Evolutionary conservation across 2,888 invertebrate species (phyloP).

Genomic region (Temnothorax ravouxi): DNA sequence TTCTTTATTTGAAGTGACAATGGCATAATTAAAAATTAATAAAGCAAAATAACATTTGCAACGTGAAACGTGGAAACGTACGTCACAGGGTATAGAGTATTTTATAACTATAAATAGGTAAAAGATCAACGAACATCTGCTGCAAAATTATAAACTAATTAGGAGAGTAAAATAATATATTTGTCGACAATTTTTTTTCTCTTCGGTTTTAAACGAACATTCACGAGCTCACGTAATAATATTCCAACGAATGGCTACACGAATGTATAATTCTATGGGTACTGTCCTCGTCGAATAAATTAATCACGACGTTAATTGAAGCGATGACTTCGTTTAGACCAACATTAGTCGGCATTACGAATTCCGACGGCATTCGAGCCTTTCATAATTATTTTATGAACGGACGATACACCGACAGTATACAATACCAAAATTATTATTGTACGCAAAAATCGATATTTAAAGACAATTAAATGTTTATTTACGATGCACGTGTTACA

Average conservation of each 20-base stretch:
- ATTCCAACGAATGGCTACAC: not conserved
- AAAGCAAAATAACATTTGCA: not conserved
- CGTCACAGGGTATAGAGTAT: not conserved
- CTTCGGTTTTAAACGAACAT: not conserved
- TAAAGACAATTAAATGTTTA: not conserved
- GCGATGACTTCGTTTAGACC: not conserved
- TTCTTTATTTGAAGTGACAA: not conserved
- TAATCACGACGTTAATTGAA: constrained; percentile 29
- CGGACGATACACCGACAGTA: not conserved
- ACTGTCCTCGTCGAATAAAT: constrained; percentile 17
- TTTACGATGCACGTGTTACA: not conserved
- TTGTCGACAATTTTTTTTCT: not conserved
- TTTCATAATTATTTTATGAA: not conserved
- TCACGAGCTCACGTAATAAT: constrained; percentile 11
- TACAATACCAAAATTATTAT: not conserved
- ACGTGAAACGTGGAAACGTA: not conserved
- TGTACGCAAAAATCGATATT: not conserved
- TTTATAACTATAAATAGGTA: not conserved
- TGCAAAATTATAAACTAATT: constrained; percentile 20
- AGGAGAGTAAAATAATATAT: not conserved
- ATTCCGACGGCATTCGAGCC: not conserved
- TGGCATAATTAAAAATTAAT: not conserved
- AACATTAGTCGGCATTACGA: not conserved
- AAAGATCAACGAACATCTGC: not conserved
- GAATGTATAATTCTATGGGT: not conserved